Percentiles rank a stretch among this genome's conserved stretches.
These are phyloP conservation scores for Apamea monoglypha DNA, from an alignment of 2,888 invertebrate genomes.

Conservation along the genomic window DNA sequence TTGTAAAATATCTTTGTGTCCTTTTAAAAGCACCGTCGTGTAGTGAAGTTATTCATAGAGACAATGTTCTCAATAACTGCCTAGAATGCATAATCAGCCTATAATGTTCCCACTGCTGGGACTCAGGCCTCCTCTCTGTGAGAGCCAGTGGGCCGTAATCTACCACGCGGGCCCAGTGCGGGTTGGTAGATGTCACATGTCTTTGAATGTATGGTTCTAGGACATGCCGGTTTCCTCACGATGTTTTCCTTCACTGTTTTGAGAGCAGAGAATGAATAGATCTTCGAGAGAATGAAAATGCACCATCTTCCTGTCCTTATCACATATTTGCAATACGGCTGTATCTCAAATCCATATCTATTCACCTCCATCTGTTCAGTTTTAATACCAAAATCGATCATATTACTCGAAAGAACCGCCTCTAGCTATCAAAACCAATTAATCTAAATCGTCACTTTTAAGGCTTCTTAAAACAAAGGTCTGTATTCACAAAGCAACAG, in stretches of 20 bases:
- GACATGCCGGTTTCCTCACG: too few species aligned
- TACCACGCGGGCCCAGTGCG: too few species aligned
- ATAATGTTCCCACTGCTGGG: neutral
- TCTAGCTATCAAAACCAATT: conserved; percentile 17
- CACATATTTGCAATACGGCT: neutral
- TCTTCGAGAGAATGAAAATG: neutral
- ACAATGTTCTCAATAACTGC: neutral
- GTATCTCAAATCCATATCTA: neutral
- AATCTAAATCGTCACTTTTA: conserved; percentile 26
- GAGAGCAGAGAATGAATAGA: neutral
- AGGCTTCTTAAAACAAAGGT: conserved; percentile 26
- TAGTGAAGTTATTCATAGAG: neutral
- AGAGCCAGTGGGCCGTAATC: too few species aligned
- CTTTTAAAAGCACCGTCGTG: neutral
- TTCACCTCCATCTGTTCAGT: neutral
- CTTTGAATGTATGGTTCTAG: too few species aligned
- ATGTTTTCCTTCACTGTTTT: too few species aligned
- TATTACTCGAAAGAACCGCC: too few species aligned
- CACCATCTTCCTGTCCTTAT: neutral
- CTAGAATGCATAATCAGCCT: too few species aligned
- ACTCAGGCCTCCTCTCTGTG: too few species aligned
- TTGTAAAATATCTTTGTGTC: neutral
- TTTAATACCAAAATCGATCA: neutral
- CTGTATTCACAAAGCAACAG: conserved; percentile 1
- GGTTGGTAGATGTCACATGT: too few species aligned